These are phyloP conservation scores for Pipistrellus pipistrellus DNA, from an alignment of 2,797 vertebrate species.

Conservation along the genomic window DNA sequence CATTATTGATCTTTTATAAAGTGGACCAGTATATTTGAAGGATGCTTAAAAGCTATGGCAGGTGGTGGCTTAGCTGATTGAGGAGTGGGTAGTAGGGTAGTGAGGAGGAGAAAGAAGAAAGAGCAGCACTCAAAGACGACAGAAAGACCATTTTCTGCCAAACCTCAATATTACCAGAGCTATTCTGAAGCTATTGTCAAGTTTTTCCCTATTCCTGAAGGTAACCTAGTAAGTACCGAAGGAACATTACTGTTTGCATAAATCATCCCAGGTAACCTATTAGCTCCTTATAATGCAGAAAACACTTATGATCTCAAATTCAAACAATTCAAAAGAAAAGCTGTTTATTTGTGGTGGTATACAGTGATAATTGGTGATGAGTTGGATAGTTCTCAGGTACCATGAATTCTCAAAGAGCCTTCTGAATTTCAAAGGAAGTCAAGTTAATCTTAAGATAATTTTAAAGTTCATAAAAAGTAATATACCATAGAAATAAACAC, in stretches of 20 bases:
- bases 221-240: neutral
- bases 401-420: neutral
- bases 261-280: conserved; percentile 37
- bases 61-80: neutral
- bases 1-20: neutral
- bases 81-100: neutral
- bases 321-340: conserved; percentile 56
- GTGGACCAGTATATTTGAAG: neutral
- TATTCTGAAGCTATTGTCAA: neutral
- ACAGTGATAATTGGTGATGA: neutral
- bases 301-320: conserved; percentile 46
- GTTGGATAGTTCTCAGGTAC: neutral
- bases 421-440: neutral
- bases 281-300: conserved; percentile 44
- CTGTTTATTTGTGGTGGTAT: conserved; percentile 20
- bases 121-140: neutral
- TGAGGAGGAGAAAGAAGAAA: neutral
- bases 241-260: conserved; percentile 37
- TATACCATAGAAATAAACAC: neutral
- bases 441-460: neutral
- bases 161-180: neutral
- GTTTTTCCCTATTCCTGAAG: neutral
- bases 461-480: conserved; percentile 24
- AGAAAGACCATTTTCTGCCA: neutral
- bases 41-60: neutral